Conservation (phyloP, 2,888 invertebrate genomes). For the Agrochola litura region DNA sequence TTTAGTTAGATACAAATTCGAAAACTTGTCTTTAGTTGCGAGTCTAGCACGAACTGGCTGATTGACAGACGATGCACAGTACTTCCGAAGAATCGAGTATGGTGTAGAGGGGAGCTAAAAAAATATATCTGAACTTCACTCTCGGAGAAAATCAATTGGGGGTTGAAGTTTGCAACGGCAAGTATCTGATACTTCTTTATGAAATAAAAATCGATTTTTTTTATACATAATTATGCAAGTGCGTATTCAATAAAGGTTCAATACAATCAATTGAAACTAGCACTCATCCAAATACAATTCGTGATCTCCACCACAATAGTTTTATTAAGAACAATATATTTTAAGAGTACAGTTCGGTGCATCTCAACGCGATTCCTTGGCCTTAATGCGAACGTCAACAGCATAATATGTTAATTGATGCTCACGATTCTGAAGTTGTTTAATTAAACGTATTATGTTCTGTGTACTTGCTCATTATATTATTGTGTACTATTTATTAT, state of each 20-base stretch:
- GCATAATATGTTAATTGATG: slow-evolving; percentile 67
- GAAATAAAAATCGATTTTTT: background rate
- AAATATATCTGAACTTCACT: too few species aligned
- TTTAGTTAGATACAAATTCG: background rate
- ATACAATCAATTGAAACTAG: slow-evolving; percentile 5
- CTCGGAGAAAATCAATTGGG: background rate
- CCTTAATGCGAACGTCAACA: slow-evolving; percentile 78
- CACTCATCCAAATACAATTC: slow-evolving; percentile 23
- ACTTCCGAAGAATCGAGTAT: background rate
- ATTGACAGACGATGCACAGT: too few species aligned
- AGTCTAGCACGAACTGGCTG: background rate
- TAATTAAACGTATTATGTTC: slow-evolving; percentile 62
- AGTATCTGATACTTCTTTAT: background rate
- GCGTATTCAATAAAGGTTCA: background rate
- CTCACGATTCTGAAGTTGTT: slow-evolving; percentile 62
- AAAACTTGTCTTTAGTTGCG: background rate
- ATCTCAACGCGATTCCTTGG: slow-evolving; percentile 73
- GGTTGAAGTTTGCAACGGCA: background rate
- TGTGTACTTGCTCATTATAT: slow-evolving; percentile 37
- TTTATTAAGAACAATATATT: slow-evolving; percentile 52
- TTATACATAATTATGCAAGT: background rate
- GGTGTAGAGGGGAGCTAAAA: background rate
- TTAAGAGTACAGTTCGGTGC: slow-evolving; percentile 54
- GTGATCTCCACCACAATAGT: slow-evolving; percentile 41
- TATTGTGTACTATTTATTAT: slow-evolving; percentile 20